These are phyloP conservation scores for Gymnocephalus cernua DNA, from an alignment of 2,113 vertebrate species.

Conservation along the genomic window DNA sequence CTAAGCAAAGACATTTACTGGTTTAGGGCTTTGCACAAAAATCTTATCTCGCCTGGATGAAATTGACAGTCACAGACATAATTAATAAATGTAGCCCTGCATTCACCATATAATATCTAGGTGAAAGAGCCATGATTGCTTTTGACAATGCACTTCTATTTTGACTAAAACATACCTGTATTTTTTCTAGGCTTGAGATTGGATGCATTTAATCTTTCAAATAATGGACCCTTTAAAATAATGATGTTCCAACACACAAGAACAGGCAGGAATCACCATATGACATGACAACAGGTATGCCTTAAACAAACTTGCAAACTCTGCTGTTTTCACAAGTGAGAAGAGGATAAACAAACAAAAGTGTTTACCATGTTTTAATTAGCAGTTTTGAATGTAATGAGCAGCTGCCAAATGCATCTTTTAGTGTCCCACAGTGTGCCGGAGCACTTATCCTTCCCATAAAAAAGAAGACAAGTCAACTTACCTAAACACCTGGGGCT, in stretches of 20 bases:
- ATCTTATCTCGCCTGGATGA: neutral
- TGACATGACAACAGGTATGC: slow-evolving; percentile 52
- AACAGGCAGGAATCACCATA: slow-evolving; percentile 55
- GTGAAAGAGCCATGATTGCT: neutral
- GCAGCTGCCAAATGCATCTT: slow-evolving; percentile 32
- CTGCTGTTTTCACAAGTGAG: slow-evolving; percentile 30
- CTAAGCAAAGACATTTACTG: neutral
- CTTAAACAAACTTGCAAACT: slow-evolving; percentile 34
- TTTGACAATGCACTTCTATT: no score
- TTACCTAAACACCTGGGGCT: slow-evolving; percentile 42
- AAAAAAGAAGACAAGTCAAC: slow-evolving; percentile 45
- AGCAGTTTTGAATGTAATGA: slow-evolving; percentile 31
- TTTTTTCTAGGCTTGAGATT: neutral
- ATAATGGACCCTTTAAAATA: neutral
- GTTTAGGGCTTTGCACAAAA: neutral
- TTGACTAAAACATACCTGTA: neutral
- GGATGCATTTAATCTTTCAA: neutral
- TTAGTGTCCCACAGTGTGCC: slow-evolving; percentile 15
- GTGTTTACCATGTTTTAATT: slow-evolving; percentile 49
- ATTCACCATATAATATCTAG: neutral
- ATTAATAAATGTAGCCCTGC: neutral
- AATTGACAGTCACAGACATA: neutral
- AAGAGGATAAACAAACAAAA: slow-evolving; percentile 45
- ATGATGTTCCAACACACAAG: slow-evolving; percentile 48
- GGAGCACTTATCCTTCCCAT: slow-evolving; percentile 30